Conservation (phyloP, 2,113 vertebrate genomes). For the Cercocebus atys region DNA sequence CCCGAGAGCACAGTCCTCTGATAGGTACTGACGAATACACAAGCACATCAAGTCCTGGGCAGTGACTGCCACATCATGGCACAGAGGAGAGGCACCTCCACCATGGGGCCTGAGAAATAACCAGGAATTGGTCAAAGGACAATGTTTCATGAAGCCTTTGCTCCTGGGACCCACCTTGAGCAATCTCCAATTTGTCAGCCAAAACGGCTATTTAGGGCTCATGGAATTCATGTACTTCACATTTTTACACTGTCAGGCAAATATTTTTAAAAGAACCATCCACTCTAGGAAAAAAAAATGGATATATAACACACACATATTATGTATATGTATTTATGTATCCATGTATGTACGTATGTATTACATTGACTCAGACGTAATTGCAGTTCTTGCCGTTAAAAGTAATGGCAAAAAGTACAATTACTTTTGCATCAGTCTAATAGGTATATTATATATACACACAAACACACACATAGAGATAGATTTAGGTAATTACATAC, state of each 20-base stretch:
- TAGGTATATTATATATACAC: too few species aligned
- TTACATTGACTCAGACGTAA: background rate
- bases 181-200: background rate
- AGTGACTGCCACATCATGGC: background rate
- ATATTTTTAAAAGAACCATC: background rate
- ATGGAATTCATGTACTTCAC: background rate
- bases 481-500: background rate
- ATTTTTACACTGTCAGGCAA: background rate
- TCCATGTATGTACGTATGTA: background rate
- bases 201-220: background rate
- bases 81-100: background rate
- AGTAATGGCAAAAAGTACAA: too few species aligned
- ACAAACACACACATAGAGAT: too few species aligned
- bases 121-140: background rate
- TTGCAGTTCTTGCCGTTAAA: too few species aligned
- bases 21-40: background rate
- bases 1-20: background rate
- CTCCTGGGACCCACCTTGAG: background rate
- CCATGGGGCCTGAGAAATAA: background rate
- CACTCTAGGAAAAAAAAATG: background rate
- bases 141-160: background rate
- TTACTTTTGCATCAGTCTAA: too few species aligned
- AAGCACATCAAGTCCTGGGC: background rate
- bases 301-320: background rate
- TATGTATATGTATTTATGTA: background rate